Conservation (phyloP, 2,888 invertebrate species). For the Acronicta alni region DNA sequence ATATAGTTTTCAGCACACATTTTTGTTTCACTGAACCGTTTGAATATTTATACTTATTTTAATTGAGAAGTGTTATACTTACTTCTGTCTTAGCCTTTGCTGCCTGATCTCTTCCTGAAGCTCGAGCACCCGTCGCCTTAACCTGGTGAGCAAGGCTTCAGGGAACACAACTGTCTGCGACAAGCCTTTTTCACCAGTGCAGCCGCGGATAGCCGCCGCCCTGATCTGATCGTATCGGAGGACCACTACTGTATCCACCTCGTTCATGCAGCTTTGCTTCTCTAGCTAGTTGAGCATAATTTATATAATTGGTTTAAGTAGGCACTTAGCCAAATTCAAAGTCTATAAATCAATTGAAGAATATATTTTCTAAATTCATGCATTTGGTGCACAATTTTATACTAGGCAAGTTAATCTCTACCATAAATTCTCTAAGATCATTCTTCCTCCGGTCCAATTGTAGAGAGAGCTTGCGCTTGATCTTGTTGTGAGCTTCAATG, state of each 20-base stretch:
- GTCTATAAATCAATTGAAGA: too few relatives aligned
- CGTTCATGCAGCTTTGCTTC: slow-evolving; percentile 94
- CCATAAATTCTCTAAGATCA: slow-evolving; percentile 91
- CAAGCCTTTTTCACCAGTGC: slow-evolving; percentile 77
- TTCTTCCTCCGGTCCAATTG: slow-evolving; percentile 88
- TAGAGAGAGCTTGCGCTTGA: slow-evolving; percentile 87
- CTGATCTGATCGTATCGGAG: slow-evolving; percentile 92
- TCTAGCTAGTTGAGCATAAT: slow-evolving; percentile 85
- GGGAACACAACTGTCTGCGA: slow-evolving; percentile 91
- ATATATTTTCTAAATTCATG: too few relatives aligned
- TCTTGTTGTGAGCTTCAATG: slow-evolving; percentile 89
- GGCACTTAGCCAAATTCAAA: too few relatives aligned
- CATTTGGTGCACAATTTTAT: neutral
- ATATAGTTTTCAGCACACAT: too few relatives aligned
- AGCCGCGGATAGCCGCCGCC: slow-evolving; percentile 81
- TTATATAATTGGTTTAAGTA: neutral
- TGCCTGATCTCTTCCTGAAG: slow-evolving; percentile 91
- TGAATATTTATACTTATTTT: too few relatives aligned
- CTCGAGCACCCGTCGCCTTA: slow-evolving; percentile 91
- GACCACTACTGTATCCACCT: slow-evolving; percentile 92
- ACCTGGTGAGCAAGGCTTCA: slow-evolving; percentile 85
- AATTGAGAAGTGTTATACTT: slow-evolving; percentile 37
- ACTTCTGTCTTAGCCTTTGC: slow-evolving; percentile 91
- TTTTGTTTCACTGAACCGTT: too few relatives aligned
- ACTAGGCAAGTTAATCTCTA: slow-evolving; percentile 63